These are phyloP conservation scores for Anolis sagrei DNA, from an alignment of 2,113 vertebrate species.

Conservation along the genomic window DNA sequence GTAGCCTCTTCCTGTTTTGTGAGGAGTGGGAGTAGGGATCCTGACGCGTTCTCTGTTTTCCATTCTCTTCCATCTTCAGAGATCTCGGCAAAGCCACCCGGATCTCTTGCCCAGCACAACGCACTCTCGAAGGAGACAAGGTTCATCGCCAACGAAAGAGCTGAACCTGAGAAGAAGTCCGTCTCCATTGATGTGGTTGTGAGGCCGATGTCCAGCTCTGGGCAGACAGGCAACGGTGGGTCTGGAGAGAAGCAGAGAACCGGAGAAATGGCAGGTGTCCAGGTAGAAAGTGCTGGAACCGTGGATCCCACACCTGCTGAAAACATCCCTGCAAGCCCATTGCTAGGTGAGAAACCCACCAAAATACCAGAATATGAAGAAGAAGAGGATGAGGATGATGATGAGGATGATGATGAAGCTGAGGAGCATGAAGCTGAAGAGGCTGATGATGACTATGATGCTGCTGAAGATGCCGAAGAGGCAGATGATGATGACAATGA, in stretches of 20 bases:
- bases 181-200: neutral
- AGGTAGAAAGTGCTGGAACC: neutral
- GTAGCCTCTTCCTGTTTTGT: no score
- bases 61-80: constrained; percentile 43
- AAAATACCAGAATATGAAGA: rapidly evolving
- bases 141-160: neutral
- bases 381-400: neutral
- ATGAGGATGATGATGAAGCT: neutral
- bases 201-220: neutral
- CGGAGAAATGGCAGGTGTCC: rapidly evolving
- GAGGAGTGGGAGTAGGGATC: neutral
- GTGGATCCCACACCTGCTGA: neutral
- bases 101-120: neutral
- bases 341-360: rapidly evolving
- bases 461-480: rapidly evolving
- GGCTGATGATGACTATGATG: rapidly evolving
- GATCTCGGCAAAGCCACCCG: neutral
- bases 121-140: neutral
- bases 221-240: no score
- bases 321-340: neutral
- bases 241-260: rapidly evolving
- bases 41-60: neutral
- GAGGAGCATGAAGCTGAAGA: neutral
- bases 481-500: rapidly evolving
- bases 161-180: neutral